A percentile compares a stretch with the other conserved stretches of the same genome.
These are phyloP conservation scores for Conger conger DNA, from an alignment of 2,113 vertebrate species.

Conservation along the genomic window DNA sequence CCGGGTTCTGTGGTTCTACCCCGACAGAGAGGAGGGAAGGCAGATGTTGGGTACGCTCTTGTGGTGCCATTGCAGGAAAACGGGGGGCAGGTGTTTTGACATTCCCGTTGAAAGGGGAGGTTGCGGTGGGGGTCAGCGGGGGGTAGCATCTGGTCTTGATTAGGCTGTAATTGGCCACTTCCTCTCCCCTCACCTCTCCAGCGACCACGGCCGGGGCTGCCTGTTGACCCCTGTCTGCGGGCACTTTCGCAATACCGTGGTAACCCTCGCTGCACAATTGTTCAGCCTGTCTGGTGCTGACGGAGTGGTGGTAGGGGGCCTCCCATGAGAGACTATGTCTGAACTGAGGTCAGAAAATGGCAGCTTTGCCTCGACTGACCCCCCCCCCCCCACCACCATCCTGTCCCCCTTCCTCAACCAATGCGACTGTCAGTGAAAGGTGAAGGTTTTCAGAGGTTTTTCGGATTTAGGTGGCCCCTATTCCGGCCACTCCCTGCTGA, in stretches of 20 bases:
- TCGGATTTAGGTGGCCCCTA: slow-evolving; percentile 41
- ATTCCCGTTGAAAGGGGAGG: slow-evolving; percentile 28
- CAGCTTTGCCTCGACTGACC: not conserved
- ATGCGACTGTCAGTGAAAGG: slow-evolving; percentile 45
- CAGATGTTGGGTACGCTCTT: not conserved
- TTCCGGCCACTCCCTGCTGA: slow-evolving; percentile 45
- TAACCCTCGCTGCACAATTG: not conserved
- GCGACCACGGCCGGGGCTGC: slow-evolving; percentile 28
- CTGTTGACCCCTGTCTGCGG: slow-evolving; percentile 37
- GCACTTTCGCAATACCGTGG: slow-evolving; percentile 36
- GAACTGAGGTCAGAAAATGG: not conserved
- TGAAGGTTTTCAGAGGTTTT: slow-evolving; percentile 47
- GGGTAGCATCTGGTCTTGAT: slow-evolving; percentile 53
- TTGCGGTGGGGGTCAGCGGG: not conserved
- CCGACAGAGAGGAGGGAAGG: not conserved
- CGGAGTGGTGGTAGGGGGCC: not conserved
- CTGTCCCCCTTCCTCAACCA: not conserved
- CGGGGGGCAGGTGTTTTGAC: slow-evolving; percentile 46
- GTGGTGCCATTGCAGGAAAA: slow-evolving; percentile 25
- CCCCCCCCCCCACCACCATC: not conserved
- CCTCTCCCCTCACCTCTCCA: slow-evolving; percentile 32
- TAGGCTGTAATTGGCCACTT: slow-evolving; percentile 42
- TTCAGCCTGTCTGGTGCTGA: not conserved
- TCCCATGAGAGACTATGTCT: not conserved
- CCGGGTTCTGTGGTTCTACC: slow-evolving; percentile 17